phyloP scores from a whole-genome alignment of 2,888 invertebrate species.

The Anticlea derivata region DNA sequence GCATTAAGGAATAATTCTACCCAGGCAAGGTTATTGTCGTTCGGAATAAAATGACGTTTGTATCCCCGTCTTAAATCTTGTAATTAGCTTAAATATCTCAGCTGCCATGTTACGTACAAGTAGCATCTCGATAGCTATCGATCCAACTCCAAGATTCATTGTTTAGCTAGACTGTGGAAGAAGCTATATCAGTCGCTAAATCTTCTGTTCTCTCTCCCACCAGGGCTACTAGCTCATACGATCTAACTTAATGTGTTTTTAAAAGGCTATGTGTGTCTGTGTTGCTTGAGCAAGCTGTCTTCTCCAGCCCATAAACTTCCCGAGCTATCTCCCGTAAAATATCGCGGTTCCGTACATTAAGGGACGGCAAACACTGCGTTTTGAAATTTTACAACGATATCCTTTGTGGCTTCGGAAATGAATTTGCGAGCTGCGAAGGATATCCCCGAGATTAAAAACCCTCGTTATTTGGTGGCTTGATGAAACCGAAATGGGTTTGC shows the following conservation, averaged over 20 bases:
- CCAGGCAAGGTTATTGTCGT: too few species aligned
- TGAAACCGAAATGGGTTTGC: constrained; percentile 9
- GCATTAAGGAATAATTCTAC: too few species aligned
- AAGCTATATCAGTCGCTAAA: neutral
- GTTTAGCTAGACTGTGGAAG: too few species aligned
- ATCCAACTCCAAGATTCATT: too few species aligned
- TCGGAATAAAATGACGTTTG: too few species aligned
- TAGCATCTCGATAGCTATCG: neutral
- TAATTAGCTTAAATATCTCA: neutral
- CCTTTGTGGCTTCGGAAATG: constrained; percentile 17
- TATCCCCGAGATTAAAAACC: constrained; percentile 21
- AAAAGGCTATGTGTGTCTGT: too few species aligned
- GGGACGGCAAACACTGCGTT: constrained; percentile 11
- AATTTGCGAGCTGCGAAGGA: constrained; percentile 14
- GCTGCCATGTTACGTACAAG: neutral
- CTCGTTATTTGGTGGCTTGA: constrained; percentile 12
- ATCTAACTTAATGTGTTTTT: too few species aligned
- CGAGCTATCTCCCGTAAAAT: constrained; percentile 17
- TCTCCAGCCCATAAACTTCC: neutral
- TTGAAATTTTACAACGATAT: constrained; percentile 22
- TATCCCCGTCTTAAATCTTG: too few species aligned
- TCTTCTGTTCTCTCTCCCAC: too few species aligned
- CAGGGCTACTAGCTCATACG: too few species aligned
- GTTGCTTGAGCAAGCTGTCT: constrained; percentile 7
- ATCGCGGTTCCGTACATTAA: constrained; percentile 12